Evolutionary conservation across 2,113 vertebrate species (phyloP).

Genomic region (Sceloporus tristichus): DNA sequence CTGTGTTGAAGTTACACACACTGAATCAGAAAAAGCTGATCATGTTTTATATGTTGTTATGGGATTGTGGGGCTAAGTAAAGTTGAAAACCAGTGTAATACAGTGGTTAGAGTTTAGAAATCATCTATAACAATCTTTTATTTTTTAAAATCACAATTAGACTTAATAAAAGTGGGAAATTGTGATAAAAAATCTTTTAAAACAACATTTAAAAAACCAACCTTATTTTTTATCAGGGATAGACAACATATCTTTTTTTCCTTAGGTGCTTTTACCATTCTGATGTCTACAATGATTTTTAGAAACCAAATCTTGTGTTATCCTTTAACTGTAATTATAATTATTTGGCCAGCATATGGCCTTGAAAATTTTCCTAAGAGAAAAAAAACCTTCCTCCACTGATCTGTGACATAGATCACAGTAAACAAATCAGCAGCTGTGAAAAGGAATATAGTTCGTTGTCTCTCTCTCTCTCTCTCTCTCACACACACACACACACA

Average conservation of each 20-base stretch:
- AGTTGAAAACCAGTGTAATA: background rate
- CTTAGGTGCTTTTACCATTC: background rate
- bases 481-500: too few species aligned
- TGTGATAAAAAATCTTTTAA: too few species aligned
- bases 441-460: background rate
- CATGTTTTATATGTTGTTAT: background rate
- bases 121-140: too few species aligned
- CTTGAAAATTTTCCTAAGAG: background rate
- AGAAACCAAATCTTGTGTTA: background rate
- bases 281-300: background rate
- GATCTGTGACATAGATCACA: background rate
- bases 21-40: background rate
- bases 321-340: background rate
- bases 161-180: too few species aligned
- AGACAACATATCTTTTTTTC: background rate
- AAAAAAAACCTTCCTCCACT: background rate
- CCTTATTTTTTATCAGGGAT: background rate
- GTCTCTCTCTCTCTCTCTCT: too few species aligned
- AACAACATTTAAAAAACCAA: background rate
- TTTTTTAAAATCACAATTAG: too few species aligned
- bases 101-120: background rate
- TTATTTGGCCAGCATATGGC: too few species aligned
- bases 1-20: background rate
- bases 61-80: background rate
- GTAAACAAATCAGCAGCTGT: background rate